A percentile compares a stretch with the other conserved stretches of the same genome.
Evolutionary conservation across 2,888 invertebrate species (phyloP).

Genomic region (Cyaniris semiargus): DNA sequence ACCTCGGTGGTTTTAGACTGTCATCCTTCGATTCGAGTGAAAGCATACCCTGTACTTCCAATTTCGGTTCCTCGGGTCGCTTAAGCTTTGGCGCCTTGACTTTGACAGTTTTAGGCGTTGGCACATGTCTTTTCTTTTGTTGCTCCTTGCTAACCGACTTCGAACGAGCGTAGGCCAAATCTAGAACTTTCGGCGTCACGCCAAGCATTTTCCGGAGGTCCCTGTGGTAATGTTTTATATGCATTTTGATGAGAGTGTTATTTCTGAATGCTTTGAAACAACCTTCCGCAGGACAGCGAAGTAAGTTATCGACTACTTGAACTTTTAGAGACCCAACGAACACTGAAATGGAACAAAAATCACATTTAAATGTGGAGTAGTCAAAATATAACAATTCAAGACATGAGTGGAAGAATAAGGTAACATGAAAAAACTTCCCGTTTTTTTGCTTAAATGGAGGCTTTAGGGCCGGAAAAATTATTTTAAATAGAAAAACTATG

Average conservation of each 20-base stretch:
- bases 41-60: constrained; percentile 43
- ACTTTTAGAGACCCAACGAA: constrained; percentile 82
- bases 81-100: constrained; percentile 62
- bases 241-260: constrained; percentile 94
- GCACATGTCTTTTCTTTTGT: constrained; percentile 43
- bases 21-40: constrained; percentile 32
- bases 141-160: constrained; percentile 49
- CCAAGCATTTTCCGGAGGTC: constrained; percentile 87
- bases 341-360: constrained; percentile 56
- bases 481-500: too few relatives aligned
- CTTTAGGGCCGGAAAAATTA: too few relatives aligned
- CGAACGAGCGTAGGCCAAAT: constrained; percentile 90
- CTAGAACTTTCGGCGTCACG: constrained; percentile 91
- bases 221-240: constrained; percentile 96
- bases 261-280: constrained; percentile 95
- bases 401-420: too few relatives aligned
- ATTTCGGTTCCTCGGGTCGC: constrained; percentile 54
- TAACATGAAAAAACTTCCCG: too few relatives aligned
- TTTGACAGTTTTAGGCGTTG: constrained; percentile 57
- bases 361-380: neutral
- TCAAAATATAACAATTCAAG: too few relatives aligned
- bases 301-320: constrained; percentile 84
- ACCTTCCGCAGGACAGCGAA: constrained; percentile 88
- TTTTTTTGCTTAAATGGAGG: too few relatives aligned
- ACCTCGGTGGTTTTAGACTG: constrained; percentile 43